phyloP scores from a whole-genome alignment of 2,888 invertebrate genomes.

The Leptopilina syphax region DNA sequence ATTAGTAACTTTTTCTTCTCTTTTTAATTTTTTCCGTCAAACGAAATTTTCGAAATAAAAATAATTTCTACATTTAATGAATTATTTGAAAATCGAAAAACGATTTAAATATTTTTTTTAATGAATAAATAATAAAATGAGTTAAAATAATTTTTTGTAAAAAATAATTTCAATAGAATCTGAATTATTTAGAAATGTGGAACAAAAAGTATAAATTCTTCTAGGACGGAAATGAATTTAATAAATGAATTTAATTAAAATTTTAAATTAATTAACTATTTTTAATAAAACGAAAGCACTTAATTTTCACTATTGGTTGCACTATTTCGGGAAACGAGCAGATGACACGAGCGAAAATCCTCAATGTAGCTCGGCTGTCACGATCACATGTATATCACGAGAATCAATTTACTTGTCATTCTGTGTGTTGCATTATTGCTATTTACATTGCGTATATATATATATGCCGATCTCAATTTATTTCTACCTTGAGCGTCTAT shows the following conservation, averaged over 20 bases:
- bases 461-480: background rate
- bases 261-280: background rate
- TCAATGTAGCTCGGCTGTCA: slow-evolving; percentile 12
- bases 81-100: too few relatives aligned
- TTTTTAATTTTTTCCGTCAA: too few relatives aligned
- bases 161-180: too few relatives aligned
- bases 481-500: background rate
- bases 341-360: slow-evolving; percentile 24
- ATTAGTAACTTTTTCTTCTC: too few relatives aligned
- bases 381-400: slow-evolving; percentile 12
- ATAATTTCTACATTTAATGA: too few relatives aligned
- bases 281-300: background rate
- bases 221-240: background rate
- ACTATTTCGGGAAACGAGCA: background rate
- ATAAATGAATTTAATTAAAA: background rate
- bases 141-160: too few relatives aligned
- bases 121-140: too few relatives aligned
- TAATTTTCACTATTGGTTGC: slow-evolving; percentile 21
- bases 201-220: too few relatives aligned
- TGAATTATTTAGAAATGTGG: too few relatives aligned
- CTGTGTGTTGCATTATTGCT: slow-evolving; percentile 17
- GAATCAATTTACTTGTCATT: slow-evolving; percentile 9
- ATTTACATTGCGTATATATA: slow-evolving; percentile 16
- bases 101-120: too few relatives aligned
- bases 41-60: too few relatives aligned